A percentile compares a stretch with the other conserved stretches of the same genome.
phyloP scores from a whole-genome alignment of 2,888 invertebrate species.

The Plebejus anna region DNA sequence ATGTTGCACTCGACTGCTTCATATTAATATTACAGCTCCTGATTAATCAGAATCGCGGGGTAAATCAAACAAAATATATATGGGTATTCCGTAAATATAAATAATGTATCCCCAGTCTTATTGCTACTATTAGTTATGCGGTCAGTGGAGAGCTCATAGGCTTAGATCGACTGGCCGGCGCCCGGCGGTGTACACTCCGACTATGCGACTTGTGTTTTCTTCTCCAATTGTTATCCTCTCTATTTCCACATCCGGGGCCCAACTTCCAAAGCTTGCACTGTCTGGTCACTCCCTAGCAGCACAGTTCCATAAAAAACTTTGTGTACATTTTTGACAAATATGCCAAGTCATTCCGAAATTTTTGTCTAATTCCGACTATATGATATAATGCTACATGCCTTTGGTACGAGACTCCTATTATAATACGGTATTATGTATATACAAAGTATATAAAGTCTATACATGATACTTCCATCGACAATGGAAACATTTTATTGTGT shows the following conservation, averaged over 20 bases:
- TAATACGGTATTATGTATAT: neutral
- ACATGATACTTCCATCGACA: neutral
- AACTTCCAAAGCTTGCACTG: constrained; percentile 29
- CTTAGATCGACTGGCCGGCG: constrained; percentile 28
- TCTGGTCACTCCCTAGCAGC: constrained; percentile 33
- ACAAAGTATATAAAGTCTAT: neutral
- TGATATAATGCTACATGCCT: constrained; percentile 33
- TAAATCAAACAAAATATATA: constrained; percentile 12
- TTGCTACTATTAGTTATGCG: neutral
- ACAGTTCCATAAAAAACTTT: constrained; percentile 32
- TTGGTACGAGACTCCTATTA: constrained; percentile 32
- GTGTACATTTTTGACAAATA: constrained; percentile 31
- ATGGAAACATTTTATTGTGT: neutral
- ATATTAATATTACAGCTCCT: neutral
- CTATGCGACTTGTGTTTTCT: constrained; percentile 26
- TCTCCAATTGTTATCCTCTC: constrained; percentile 19
- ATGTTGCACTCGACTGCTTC: neutral
- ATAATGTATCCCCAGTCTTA: neutral
- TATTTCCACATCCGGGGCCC: constrained; percentile 27
- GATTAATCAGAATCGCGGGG: neutral
- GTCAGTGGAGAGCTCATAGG: constrained; percentile 16
- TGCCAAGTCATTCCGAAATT: constrained; percentile 36
- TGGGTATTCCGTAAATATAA: neutral
- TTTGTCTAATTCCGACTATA: constrained; percentile 31
- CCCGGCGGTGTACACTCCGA: constrained; percentile 8